Percentiles rank a stretch among this genome's conserved stretches.
Conservation (phyloP, 1,140 invertebrate genomes). For the Phymorhynchus buccinoides region DNA sequence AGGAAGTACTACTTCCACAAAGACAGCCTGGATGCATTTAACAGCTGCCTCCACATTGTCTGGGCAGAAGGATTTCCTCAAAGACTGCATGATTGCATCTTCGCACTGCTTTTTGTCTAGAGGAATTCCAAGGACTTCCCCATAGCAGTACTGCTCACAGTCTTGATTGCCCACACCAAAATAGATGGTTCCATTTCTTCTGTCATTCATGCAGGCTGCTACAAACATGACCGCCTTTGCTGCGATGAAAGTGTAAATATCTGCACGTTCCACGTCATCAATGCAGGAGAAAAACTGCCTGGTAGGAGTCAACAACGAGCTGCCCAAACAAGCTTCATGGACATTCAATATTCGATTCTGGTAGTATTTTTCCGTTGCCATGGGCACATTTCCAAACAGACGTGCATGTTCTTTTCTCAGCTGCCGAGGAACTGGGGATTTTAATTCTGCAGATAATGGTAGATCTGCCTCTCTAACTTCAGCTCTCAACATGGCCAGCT, state of each 20-base stretch:
- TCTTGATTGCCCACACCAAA: slow-evolving; percentile 48
- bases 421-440: neutral
- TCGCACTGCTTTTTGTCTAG: slow-evolving; percentile 40
- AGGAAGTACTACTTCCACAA: slow-evolving; percentile 44
- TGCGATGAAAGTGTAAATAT: slow-evolving; percentile 42
- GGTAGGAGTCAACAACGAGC: slow-evolving; percentile 36
- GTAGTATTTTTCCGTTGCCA: neutral
- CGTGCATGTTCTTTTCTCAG: slow-evolving; percentile 29
- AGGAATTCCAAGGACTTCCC: slow-evolving; percentile 49
- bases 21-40: slow-evolving; percentile 50
- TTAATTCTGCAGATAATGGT: neutral
- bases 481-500: slow-evolving; percentile 37
- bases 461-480: slow-evolving; percentile 35
- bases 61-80: slow-evolving; percentile 41
- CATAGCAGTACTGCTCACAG: slow-evolving; percentile 38
- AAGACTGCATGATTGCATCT: slow-evolving; percentile 33
- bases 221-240: slow-evolving; percentile 48
- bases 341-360: slow-evolving; percentile 26
- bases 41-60: slow-evolving; percentile 40
- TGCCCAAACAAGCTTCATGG: slow-evolving; percentile 32
- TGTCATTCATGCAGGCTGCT: slow-evolving; percentile 54
- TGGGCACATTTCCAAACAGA: slow-evolving; percentile 1
- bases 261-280: neutral
- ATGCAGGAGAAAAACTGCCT: slow-evolving; percentile 41
- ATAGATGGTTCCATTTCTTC: slow-evolving; percentile 57